These are phyloP conservation scores for Micrastur ruficollis DNA, from an alignment of 2,797 vertebrate species.

Conservation along the genomic window DNA sequence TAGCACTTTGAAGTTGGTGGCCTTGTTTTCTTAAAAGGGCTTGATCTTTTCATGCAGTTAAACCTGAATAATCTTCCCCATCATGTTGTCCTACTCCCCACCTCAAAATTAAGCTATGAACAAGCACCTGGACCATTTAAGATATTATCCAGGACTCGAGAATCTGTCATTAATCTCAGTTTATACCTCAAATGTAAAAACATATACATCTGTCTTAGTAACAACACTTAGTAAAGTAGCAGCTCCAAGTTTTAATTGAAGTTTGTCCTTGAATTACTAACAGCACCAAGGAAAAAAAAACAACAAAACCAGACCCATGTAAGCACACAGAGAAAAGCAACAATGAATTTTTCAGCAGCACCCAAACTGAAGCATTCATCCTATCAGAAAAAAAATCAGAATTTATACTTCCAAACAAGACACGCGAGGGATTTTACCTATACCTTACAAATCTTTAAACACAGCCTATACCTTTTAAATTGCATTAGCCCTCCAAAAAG, in stretches of 20 bases:
- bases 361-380: not conserved
- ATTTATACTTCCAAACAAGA: not conserved
- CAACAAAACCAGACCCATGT: not conserved
- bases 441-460: not conserved
- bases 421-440: not conserved
- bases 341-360: fast-evolving
- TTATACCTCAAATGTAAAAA: not conserved
- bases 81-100: not conserved
- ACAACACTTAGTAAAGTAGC: not conserved
- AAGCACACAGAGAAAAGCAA: not conserved
- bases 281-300: not conserved
- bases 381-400: not conserved
- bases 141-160: not conserved
- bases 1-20: conserved; percentile 67
- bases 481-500: fast-evolving
- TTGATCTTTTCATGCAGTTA: conserved; percentile 73
- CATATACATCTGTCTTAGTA: not conserved
- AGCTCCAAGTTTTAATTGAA: not conserved
- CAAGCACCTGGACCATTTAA: not conserved
- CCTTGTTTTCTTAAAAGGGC: conserved; percentile 81
- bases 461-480: not conserved
- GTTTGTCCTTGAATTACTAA: not conserved
- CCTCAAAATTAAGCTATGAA: not conserved
- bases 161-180: conserved; percentile 45
- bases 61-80: conserved; percentile 15